Percentiles rank a stretch among this genome's conserved stretches.
Evolutionary conservation across 2,888 invertebrate genomes (phyloP).

Genomic region (Neocrepidodera transversa): DNA sequence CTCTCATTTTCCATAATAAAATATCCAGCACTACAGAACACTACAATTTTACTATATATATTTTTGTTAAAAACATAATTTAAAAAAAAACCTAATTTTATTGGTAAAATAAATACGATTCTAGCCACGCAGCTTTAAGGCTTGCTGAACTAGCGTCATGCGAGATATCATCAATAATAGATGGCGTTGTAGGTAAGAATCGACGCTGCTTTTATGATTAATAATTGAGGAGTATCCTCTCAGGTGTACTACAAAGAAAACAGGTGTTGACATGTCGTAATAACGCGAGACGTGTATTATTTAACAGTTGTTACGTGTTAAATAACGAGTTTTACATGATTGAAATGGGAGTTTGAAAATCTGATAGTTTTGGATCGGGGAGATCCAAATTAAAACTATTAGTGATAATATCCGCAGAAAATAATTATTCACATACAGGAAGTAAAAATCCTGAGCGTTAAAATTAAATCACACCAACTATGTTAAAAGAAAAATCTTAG

Average conservation of each 20-base stretch:
- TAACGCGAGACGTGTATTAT: slow-evolving; percentile 31
- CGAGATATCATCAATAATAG: slow-evolving; percentile 60
- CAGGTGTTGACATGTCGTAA: slow-evolving; percentile 44
- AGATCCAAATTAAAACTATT: no score
- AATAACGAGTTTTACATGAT: not conserved
- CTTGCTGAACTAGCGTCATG: slow-evolving; percentile 50
- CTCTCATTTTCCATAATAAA: no score
- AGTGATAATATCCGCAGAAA: no score
- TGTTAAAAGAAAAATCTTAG: no score
- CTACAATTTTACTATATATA: no score
- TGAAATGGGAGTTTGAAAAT: not conserved
- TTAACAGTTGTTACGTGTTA: not conserved
- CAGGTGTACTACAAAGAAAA: slow-evolving; percentile 55
- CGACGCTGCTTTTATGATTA: slow-evolving; percentile 56
- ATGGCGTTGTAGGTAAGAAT: slow-evolving; percentile 55
- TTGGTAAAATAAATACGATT: not conserved
- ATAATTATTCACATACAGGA: no score
- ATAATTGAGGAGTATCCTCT: slow-evolving; percentile 59
- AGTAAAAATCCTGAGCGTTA: no score
- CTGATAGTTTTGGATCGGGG: not conserved
- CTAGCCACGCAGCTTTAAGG: not conserved
- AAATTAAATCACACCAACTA: no score
- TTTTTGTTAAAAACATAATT: no score
- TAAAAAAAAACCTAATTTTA: no score
- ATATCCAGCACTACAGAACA: no score